Evolutionary conservation across 1,140 invertebrate species (phyloP).

Genomic region (Frieseomelitta varia): DNA sequence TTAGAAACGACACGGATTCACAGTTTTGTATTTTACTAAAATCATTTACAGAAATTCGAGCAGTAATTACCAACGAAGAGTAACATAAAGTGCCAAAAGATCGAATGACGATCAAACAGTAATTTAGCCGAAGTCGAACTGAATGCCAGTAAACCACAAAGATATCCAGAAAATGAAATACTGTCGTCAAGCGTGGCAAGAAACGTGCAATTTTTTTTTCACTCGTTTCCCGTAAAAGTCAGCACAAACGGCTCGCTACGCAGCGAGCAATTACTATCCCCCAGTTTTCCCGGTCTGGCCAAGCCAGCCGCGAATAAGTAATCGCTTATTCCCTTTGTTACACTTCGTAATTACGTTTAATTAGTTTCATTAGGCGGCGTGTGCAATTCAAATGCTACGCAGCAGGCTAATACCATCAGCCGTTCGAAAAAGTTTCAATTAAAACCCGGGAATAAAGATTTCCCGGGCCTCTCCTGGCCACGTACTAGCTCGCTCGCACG

Average conservation of each 20-base stretch:
- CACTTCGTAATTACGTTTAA: conserved; percentile 14
- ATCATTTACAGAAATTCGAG: no score
- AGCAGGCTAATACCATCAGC: neutral
- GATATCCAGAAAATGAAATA: no score
- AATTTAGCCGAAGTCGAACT: no score
- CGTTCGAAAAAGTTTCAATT: neutral
- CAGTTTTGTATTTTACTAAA: no score
- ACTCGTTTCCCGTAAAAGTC: neutral
- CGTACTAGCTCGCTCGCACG: neutral
- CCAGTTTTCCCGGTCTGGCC: neutral
- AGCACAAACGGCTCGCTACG: no score
- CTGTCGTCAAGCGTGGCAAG: no score
- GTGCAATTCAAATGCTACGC: neutral
- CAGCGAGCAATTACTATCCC: conserved; percentile 4
- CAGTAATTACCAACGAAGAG: no score
- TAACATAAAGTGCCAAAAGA: no score
- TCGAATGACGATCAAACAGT: no score
- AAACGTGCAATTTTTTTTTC: neutral
- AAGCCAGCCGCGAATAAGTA: neutral
- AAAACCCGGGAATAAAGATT: neutral
- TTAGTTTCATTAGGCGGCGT: conserved; percentile 6
- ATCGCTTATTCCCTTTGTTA: conserved; percentile 13
- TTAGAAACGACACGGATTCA: no score
- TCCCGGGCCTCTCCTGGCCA: neutral
- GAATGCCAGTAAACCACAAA: no score